Base-by-base conservation (phyloP, 2,113 vertebrate species). In the Stictonetta naevosa region DNA sequence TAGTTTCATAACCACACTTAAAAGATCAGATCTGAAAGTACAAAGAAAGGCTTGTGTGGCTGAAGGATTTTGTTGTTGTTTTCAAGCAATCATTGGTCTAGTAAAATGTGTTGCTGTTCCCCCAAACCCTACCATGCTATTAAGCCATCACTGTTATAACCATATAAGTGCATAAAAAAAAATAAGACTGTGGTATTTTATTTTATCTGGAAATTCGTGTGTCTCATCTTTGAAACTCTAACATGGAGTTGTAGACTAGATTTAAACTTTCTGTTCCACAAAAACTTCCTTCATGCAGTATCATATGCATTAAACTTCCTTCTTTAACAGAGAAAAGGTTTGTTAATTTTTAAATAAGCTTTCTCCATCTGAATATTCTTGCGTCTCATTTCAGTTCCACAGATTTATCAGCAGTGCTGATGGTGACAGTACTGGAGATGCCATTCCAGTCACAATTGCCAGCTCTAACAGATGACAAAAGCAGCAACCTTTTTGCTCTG, bases 391-490 rank as follows among this genome's bases (percentile, higher is more conserved):
- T 55, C 58, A 75, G 59, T 86, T 80, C 38, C 55, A 76, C n/a
- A 88, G 42, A 60, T 69, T 69, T 91, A 60, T 76, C 75, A 93
- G 58, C 21, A 63, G 38, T 71, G 83, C 40, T 66, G 48, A 59
- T 82, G 38, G 72, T 72, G 72, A 76, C 50, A 64, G 46, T 73
- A 38, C 17, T 53, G 52, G 75, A 89, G 52, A 53, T 89, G 77
- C 80, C 46, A 40, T 94, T 92, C 56, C 58, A 52, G 92, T 92
- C 83, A 77, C n/a, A 94, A 48, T 40, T 68, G 20, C 68, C 81
- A 44, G 29, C 21, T 86, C 23, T 82, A 94, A 86, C 16, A 78
- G 50, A 90, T 91, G 76, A 95, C 66, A 95, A 94, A 95, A 91
- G 21, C n/a, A 86, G n/a, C 33, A 95, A 66, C 36, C 31, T 80